Conservation (phyloP, 1,140 invertebrate genomes). For the Brachionus rotundiformis region DNA sequence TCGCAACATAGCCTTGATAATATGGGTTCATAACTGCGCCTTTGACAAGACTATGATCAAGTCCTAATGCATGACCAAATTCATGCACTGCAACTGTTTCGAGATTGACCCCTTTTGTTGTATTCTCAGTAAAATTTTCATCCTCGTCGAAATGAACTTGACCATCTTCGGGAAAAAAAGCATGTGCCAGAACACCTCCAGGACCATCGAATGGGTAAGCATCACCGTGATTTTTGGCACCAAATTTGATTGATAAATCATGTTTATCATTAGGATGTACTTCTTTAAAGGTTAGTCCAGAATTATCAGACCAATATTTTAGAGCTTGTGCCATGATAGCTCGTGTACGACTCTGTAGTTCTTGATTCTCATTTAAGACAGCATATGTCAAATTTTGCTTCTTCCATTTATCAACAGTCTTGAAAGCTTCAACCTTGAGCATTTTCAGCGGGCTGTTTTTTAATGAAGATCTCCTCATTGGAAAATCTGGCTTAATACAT, state of each 20-base stretch:
- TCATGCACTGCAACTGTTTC: slow-evolving; percentile 63
- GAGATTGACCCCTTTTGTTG: slow-evolving; percentile 3
- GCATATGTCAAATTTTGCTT: slow-evolving; percentile 16
- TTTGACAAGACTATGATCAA: slow-evolving; percentile 62
- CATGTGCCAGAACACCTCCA: slow-evolving; percentile 61
- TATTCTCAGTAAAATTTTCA: slow-evolving; percentile 56
- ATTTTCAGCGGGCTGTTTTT: neutral
- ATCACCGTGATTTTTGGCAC: slow-evolving; percentile 21
- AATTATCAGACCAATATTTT: slow-evolving; percentile 11
- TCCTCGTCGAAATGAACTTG: slow-evolving; percentile 62
- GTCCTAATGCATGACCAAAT: slow-evolving; percentile 65
- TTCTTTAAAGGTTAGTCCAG: slow-evolving; percentile 1
- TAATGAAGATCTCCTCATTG: neutral
- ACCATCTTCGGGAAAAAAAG: slow-evolving; percentile 60
- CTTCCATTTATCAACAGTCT: neutral
- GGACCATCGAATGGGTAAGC: slow-evolving; percentile 56
- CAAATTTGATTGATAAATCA: slow-evolving; percentile 48
- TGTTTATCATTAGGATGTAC: neutral
- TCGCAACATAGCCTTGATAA: slow-evolving; percentile 56
- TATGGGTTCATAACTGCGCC: slow-evolving; percentile 65
- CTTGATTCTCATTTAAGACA: slow-evolving; percentile 17
- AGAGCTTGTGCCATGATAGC: neutral
- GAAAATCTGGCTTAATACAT: slow-evolving; percentile 36
- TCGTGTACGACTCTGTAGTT: neutral
- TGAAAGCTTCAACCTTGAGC: neutral